Evolutionary conservation across 2,113 vertebrate species (phyloP).

Genomic region (Globicephala melas): DNA sequence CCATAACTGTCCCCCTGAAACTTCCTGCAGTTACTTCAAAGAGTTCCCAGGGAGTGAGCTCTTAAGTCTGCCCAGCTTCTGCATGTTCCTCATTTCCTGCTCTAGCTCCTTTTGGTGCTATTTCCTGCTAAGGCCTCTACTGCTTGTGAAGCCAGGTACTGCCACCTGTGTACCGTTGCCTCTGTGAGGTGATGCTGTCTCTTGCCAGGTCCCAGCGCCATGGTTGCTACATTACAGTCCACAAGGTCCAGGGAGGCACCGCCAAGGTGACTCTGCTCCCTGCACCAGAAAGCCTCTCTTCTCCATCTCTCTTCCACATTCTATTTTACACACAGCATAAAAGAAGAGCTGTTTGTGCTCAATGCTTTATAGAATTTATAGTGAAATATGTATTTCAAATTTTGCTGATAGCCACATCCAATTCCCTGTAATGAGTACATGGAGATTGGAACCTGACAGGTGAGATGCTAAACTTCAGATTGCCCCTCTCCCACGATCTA

Average conservation of each 20-base stretch:
- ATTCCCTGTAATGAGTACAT: background rate
- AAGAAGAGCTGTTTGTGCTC: background rate
- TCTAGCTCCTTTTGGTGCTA: background rate
- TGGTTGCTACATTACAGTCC: background rate
- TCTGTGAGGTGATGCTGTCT: background rate
- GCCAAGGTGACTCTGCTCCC: background rate
- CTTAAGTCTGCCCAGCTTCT: background rate
- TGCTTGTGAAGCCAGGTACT: background rate
- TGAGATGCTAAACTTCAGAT: background rate
- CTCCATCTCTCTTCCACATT: accelerated
- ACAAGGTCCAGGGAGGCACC: background rate
- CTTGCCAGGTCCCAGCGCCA: background rate
- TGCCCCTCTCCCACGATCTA: background rate
- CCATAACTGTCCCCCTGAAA: accelerated
- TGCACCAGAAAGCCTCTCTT: background rate
- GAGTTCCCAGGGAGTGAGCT: background rate
- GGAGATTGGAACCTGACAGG: background rate
- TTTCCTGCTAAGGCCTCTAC: background rate
- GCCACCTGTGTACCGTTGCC: too few species aligned
- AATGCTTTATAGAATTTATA: background rate
- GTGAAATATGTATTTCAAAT: background rate
- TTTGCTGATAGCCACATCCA: background rate
- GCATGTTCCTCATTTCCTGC: background rate
- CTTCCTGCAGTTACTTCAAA: background rate
- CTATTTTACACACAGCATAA: background rate